phyloP scores from a whole-genome alignment of 2,888 invertebrate genomes.

The Drosophila mimica region DNA sequence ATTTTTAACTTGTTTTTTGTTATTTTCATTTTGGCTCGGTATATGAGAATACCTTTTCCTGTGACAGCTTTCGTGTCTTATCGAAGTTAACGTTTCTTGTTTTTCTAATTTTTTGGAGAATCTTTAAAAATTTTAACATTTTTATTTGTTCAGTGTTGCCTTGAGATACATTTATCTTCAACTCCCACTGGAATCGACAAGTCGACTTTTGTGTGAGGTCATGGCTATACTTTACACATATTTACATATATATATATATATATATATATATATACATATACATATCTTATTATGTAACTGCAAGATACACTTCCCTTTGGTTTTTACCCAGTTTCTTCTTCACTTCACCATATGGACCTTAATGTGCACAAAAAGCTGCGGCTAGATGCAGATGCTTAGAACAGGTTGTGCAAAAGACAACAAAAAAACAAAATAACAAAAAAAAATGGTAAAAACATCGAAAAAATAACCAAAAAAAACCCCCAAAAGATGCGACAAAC shows the following conservation, averaged over 20 bases:
- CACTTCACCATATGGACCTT: slow-evolving; percentile 1
- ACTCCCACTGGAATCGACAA: neutral
- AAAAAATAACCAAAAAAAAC: slow-evolving; percentile 36
- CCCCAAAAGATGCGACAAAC: slow-evolving; percentile 31
- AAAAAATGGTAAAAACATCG: slow-evolving; percentile 24
- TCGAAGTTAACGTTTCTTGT: neutral
- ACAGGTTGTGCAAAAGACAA: slow-evolving; percentile 23
- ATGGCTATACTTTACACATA: neutral
- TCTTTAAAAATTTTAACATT: neutral
- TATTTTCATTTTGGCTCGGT: slow-evolving; percentile 5
- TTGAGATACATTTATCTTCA: neutral
- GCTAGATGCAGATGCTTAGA: slow-evolving; percentile 13
- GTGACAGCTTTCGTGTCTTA: slow-evolving; percentile 5
- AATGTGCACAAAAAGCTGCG: slow-evolving; percentile 5
- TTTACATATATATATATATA: too few species aligned
- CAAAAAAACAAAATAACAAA: slow-evolving; percentile 3
- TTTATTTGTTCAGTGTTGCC: neutral
- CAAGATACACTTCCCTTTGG: neutral
- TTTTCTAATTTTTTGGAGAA: neutral
- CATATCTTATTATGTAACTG: neutral
- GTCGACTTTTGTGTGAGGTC: slow-evolving; percentile 1
- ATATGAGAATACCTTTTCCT: neutral
- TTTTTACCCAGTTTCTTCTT: neutral
- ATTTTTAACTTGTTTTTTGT: slow-evolving; percentile 12
- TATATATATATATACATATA: neutral